phyloP scores from a whole-genome alignment of 2,888 invertebrate species.

The Nephrotoma flavescens region DNA sequence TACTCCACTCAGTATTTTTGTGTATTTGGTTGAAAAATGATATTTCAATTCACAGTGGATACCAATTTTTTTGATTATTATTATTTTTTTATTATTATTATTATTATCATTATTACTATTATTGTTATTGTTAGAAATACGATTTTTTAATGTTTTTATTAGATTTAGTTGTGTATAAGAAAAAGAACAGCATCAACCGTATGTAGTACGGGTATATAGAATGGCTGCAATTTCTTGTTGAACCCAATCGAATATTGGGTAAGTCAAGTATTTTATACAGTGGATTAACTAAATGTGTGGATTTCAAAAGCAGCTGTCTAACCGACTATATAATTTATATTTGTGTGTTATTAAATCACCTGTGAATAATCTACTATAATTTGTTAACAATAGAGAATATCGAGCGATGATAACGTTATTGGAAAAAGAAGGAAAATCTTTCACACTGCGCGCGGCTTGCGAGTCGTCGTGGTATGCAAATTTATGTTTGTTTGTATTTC shows the following conservation, averaged over 20 bases:
- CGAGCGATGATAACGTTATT: neutral
- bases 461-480: neutral
- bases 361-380: neutral
- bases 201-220: neutral
- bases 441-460: neutral
- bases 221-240: neutral
- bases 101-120: neutral
- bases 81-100: neutral
- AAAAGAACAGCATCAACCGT: neutral
- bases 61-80: neutral
- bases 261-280: neutral
- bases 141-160: neutral
- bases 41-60: neutral
- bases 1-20: neutral
- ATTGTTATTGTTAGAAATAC: neutral
- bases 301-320: neutral
- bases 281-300: neutral
- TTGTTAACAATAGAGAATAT: neutral
- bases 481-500: neutral
- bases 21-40: neutral
- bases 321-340: neutral
- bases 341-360: neutral
- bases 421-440: neutral
- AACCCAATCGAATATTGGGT: neutral
- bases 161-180: neutral